Base-by-base conservation (phyloP, 2,888 invertebrate genomes). In the Dione juno region DNA sequence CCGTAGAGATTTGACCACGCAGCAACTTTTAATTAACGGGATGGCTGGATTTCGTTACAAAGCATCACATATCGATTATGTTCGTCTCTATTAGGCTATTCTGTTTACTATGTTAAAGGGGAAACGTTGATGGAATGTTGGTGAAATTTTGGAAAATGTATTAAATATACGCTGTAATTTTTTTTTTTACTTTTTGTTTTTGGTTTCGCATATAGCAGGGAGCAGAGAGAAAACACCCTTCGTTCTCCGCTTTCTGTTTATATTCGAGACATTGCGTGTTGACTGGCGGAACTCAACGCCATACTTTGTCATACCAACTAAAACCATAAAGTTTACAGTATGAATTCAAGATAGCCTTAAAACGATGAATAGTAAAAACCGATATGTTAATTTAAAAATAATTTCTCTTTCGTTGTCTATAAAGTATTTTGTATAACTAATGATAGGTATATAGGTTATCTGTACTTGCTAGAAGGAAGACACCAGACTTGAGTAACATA, bases 21-120 rank as follows among this genome's bases (percentile, higher is more conserved):
- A 28, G 53, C 41, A 66, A 66, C 66, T 66, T 66, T 66, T 66
- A 66, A 66, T 66, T 66, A 54, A 54, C n/a, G 66, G n/a, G 43
- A 66, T 54, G 54, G n/a, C 54, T 48, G 45, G 41, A 53, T 40
- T 9, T n/a, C 11, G 52, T 66, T 54, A 54, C 53, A 28, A 66
- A 66, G 28, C n/a, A 28, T 7, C 21, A 40, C 43, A 41, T 43
- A 53, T 64, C 50, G 40, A 52, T 64, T 37, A 19, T 40, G 48
- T 37, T 28, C 37, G 50, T 0, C 19, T 64, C 37, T 64, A 50
- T 64, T 50, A 57, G 1, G 16, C 19, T 19, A 37, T 64, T 50
- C 11, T 40, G 57, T 57, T 57, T 57, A 16, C 16, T 13, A 16
- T 16, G 7, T 6, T 61, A n/a, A n/a, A 61, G 13, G 13, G 8